Evolutionary conservation across 2,797 vertebrate species (phyloP), one percentile per base, ranked within the genome.

Genomic region (Microchirus variegatus): DNA sequence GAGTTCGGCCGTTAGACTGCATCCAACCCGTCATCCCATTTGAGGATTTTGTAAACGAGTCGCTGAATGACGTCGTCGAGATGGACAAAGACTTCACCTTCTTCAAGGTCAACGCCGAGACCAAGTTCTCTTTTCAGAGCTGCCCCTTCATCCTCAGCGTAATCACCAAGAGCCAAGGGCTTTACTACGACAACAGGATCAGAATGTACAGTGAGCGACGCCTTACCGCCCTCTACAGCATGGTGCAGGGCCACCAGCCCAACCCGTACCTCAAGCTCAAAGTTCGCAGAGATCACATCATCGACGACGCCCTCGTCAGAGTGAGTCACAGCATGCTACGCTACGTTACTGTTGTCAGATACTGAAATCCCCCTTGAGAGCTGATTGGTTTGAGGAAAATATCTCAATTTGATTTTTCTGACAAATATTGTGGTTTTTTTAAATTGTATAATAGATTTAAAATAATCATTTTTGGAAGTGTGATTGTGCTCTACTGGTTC

Each of bases 61-160:
- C 97, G 12, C 89, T 99, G 71, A 99, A 99, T 55, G 98, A 99
- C 26, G 97, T 97, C 78, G 93, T 99, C 82, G 98, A 99, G 92
- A 99, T 99, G 98, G 97, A 99, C 93, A 99, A 99, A 85, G 98
- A 99, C 81, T 99, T 98, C 79, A 98, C 97, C 64, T 99, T 99
- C 87, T 99, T 98, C 89, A 99, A 99, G 85, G 97, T 99, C 84
- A 96, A 99, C 61, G 96, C 96, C 1, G 97, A 99, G 87, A 97
- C 95, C 57, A 99, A 99, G 89, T 99, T 99, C 88, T 99, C 98
- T 52, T 99, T 99, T 91, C 98, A 99, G 95, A 99, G 93, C 56
- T 99, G 98, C 82, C 98, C 98, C 45, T 99, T 99, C 85, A 96
- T 99, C 85, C 91, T 99, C 81, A 97, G 94, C 46, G 93, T 95